Conservation (phyloP, 2,113 vertebrate species). For the Oxyruncus cristatus region DNA sequence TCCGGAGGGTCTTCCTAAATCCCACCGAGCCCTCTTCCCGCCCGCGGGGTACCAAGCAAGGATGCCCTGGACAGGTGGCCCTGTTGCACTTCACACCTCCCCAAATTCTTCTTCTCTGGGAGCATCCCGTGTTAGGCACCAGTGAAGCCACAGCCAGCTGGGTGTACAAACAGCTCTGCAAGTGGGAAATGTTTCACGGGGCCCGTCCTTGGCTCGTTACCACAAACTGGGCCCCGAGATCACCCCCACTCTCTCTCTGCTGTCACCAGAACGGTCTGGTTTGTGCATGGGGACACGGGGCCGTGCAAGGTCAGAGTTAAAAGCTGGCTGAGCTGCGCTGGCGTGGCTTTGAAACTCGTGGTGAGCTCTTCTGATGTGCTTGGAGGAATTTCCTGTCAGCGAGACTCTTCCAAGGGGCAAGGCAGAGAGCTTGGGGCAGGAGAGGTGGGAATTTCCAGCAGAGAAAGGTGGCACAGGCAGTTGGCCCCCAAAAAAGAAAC, state of each 20-base stretch:
- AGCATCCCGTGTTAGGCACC: not conserved
- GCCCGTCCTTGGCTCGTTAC: not conserved
- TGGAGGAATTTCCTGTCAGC: not conserved
- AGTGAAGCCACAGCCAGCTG: not conserved
- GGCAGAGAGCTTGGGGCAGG: not conserved
- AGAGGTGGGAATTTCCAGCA: not conserved
- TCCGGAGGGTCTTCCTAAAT: not conserved
- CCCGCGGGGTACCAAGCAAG: not conserved
- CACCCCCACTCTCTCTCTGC: not conserved
- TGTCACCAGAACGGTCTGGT: not conserved
- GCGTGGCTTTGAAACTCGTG: rapidly evolving
- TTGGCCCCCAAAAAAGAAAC: not conserved
- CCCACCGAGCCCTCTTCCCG: not conserved
- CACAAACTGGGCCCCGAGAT: rapidly evolving
- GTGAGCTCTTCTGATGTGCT: not conserved
- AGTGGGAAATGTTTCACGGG: rapidly evolving
- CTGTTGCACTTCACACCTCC: not conserved
- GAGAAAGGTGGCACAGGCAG: not conserved
- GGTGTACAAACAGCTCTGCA: not conserved
- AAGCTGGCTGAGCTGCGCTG: not conserved
- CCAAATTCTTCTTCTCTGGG: not conserved
- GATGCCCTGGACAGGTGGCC: not conserved
- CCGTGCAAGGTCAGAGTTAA: not conserved
- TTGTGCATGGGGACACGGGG: not conserved
- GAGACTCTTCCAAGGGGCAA: not conserved